Percentiles rank a stretch among this genome's conserved stretches.
Conservation (phyloP, 2,113 vertebrate genomes). For the Oplegnathus fasciatus region DNA sequence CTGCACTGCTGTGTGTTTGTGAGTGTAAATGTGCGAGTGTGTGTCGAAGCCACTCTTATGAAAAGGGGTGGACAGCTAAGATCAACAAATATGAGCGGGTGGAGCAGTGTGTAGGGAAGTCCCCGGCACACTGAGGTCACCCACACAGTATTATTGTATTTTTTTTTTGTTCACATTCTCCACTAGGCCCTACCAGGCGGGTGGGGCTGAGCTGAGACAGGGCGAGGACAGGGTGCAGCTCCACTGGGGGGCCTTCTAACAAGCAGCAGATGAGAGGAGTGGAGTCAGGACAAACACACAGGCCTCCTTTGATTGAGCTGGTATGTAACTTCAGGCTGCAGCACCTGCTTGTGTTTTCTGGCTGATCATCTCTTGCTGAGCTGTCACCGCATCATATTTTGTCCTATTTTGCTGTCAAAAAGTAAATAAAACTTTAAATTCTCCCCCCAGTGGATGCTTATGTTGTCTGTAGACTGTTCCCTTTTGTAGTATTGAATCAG, state of each 20-base stretch:
- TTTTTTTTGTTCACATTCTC: constrained; percentile 30
- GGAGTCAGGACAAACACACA: constrained; percentile 31
- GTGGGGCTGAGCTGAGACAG: constrained; percentile 40
- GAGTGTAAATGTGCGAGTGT: not conserved
- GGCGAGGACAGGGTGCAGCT: constrained; percentile 58
- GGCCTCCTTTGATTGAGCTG: not conserved
- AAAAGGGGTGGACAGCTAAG: constrained; percentile 60
- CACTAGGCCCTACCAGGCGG: constrained; percentile 26
- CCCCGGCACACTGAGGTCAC: constrained; percentile 63
- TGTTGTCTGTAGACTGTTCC: not conserved
- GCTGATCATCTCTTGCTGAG: not conserved
- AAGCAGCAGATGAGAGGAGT: constrained; percentile 57
- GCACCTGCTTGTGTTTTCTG: constrained; percentile 11
- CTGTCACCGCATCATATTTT: not conserved
- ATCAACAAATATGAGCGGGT: constrained; percentile 77
- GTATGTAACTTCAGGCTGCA: not conserved
- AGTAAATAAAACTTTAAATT: not conserved
- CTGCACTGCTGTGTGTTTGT: constrained; percentile 17
- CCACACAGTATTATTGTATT: constrained; percentile 57
- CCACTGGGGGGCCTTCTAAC: constrained; percentile 35
- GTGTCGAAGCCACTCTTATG: constrained; percentile 37
- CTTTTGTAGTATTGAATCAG: not conserved
- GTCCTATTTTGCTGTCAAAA: not conserved
- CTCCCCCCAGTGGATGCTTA: no score
- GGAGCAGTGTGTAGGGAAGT: constrained; percentile 68